Evolutionary conservation across 2,888 invertebrate species (phyloP).

Genomic region (Flabesymbios commensalis): DNA sequence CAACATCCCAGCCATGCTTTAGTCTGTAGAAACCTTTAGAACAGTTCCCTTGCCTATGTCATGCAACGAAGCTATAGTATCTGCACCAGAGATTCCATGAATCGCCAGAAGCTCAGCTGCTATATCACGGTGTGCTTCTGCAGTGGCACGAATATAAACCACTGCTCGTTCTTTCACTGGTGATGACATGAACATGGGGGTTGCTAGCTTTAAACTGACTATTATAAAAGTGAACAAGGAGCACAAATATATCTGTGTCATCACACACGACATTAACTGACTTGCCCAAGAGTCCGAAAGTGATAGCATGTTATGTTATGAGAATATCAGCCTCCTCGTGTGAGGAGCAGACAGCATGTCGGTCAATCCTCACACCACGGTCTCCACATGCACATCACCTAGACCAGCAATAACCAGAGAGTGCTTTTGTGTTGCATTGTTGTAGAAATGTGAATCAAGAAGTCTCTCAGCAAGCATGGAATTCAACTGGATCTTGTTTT

Average conservation of each 20-base stretch:
- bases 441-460: conserved; percentile 1
- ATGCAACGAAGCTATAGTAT: conserved; percentile 10
- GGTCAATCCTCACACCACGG: conserved; percentile 5
- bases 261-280: conserved; percentile 5
- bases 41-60: conserved; percentile 10
- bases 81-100: neutral
- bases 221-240: conserved; percentile 12
- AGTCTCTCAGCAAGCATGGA: conserved; percentile 7
- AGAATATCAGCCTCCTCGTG: conserved; percentile 2
- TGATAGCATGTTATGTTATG: conserved; percentile 11
- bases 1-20: conserved; percentile 9
- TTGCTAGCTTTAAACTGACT: neutral
- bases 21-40: conserved; percentile 4
- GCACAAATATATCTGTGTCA: conserved; percentile 15
- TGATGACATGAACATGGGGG: conserved; percentile 16
- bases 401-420: neutral
- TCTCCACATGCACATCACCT: neutral
- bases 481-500: conserved; percentile 12
- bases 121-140: conserved; percentile 11
- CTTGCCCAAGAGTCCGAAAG: neutral
- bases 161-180: conserved; percentile 9
- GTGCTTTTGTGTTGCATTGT: conserved; percentile 9
- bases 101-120: conserved; percentile 4
- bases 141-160: conserved; percentile 9
- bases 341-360: conserved; percentile 2